Evolutionary conservation across 2,888 invertebrate genomes (phyloP).

Genomic region (Mesopsocus fuscifrons): DNA sequence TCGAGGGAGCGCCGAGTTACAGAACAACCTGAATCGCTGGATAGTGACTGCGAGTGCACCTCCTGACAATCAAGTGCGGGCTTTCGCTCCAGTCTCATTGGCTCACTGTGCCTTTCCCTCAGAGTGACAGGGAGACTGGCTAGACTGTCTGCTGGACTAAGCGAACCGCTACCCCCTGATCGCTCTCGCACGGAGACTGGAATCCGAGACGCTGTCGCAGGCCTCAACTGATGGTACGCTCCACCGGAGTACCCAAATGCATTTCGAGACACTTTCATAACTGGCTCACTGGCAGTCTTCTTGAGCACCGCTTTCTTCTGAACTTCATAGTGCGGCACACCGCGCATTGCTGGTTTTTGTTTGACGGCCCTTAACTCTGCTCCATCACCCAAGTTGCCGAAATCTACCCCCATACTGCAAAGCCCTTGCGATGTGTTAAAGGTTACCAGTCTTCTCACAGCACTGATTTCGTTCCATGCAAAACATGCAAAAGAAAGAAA

Average conservation of each 20-base stretch:
- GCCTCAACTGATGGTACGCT: background rate
- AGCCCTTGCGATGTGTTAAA: background rate
- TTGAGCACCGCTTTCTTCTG: background rate
- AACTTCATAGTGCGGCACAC: constrained; percentile 3
- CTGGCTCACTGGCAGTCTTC: constrained; percentile 1
- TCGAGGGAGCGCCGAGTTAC: no score
- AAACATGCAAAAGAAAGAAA: constrained; percentile 5
- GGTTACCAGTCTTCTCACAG: background rate
- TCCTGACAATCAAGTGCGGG: no score
- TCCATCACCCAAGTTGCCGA: background rate
- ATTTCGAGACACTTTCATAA: background rate
- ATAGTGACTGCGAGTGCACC: no score
- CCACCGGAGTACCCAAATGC: background rate
- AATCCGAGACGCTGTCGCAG: background rate
- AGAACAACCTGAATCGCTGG: no score
- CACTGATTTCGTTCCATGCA: background rate
- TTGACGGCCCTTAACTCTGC: background rate
- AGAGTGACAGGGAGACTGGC: no score
- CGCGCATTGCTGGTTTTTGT: background rate
- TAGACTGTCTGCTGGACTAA: no score
- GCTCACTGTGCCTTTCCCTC: no score
- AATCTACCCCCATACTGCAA: constrained; percentile 2
- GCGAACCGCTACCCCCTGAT: no score
- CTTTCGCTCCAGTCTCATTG: no score
- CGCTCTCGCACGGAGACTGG: background rate